These are phyloP conservation scores for Epinotia nisella DNA, from an alignment of 2,888 invertebrate species.

Conservation along the genomic window DNA sequence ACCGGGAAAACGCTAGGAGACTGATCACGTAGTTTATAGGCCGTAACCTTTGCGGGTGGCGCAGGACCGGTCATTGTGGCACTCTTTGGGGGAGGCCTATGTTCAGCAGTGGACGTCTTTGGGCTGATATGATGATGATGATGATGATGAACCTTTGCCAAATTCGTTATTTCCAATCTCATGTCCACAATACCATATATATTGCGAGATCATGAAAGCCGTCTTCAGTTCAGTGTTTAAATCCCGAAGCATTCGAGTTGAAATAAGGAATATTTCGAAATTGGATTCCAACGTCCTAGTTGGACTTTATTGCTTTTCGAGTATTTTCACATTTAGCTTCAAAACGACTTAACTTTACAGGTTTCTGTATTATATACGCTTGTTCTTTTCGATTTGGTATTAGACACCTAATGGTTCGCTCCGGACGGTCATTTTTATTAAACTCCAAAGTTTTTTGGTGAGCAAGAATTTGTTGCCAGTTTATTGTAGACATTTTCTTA, in stretches of 20 bases:
- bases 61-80: too few species aligned
- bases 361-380: background rate
- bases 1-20: too few species aligned
- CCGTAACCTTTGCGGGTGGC: too few species aligned
- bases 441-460: background rate
- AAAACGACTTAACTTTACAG: background rate
- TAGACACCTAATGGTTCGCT: background rate
- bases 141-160: too few species aligned
- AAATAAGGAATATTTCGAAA: slow-evolving; percentile 16
- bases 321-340: background rate
- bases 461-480: background rate
- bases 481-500: background rate
- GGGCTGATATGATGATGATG: too few species aligned
- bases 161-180: too few species aligned
- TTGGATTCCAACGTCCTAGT: slow-evolving; percentile 19
- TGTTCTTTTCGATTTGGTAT: background rate
- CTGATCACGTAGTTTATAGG: too few species aligned
- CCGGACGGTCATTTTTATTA: background rate
- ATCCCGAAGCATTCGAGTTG: background rate
- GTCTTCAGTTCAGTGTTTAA: background rate
- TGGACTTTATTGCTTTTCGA: slow-evolving; percentile 20
- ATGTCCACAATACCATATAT: background rate
- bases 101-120: too few species aligned
- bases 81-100: too few species aligned
- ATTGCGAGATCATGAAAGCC: background rate